These are phyloP conservation scores for Drosophila diplacantha DNA, from an alignment of 2,888 invertebrate species.

Conservation along the genomic window DNA sequence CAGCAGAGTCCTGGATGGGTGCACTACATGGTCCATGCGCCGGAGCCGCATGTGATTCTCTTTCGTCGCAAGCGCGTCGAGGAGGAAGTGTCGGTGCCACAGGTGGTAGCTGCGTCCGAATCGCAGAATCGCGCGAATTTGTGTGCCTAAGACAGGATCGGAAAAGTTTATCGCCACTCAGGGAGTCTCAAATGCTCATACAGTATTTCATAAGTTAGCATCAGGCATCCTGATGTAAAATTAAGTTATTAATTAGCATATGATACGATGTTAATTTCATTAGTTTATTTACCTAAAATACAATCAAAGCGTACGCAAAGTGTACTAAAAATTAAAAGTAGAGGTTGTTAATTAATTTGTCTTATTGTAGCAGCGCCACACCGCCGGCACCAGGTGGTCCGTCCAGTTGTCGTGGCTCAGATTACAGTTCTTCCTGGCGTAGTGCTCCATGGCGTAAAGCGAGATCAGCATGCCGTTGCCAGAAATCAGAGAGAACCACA, in stretches of 20 bases:
- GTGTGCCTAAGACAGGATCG: constrained; percentile 32
- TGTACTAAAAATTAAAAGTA: constrained; percentile 48
- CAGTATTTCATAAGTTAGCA: constrained; percentile 55
- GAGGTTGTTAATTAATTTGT: constrained; percentile 6
- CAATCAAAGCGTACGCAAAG: constrained; percentile 51
- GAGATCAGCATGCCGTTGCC: constrained; percentile 84
- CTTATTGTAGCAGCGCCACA: constrained; percentile 78
- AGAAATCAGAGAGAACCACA: constrained; percentile 88
- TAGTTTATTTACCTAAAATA: constrained; percentile 56
- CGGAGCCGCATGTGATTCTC: constrained; percentile 92
- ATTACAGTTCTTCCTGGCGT: constrained; percentile 72
- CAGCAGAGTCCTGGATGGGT: constrained; percentile 94
- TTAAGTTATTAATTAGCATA: constrained; percentile 36
- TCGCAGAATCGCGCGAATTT: constrained; percentile 36
- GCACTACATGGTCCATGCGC: constrained; percentile 86
- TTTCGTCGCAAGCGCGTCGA: constrained; percentile 82
- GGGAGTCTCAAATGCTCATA: constrained; percentile 18
- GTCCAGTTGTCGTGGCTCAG: constrained; percentile 54
- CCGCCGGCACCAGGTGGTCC: constrained; percentile 78
- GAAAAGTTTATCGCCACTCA: constrained; percentile 10
- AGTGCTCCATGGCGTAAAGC: constrained; percentile 88
- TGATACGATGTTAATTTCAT: constrained; percentile 31
- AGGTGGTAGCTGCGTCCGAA: constrained; percentile 19
- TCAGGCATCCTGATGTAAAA: constrained; percentile 61
- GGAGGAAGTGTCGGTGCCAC: constrained; percentile 27